Conservation (phyloP, 2,113 vertebrate species). For the Ia io region DNA sequence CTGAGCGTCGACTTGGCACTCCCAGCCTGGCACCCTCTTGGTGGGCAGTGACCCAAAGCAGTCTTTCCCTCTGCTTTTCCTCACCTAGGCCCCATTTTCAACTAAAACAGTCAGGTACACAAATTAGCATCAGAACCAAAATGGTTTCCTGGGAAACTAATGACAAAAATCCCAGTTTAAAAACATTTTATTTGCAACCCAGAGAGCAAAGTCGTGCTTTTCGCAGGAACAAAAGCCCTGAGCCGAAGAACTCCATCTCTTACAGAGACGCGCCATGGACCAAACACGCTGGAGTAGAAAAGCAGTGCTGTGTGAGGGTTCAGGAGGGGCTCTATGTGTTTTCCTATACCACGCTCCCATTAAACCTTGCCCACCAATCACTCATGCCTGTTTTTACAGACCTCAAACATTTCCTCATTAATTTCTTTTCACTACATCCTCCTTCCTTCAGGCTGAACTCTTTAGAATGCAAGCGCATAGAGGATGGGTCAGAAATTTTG, state of each 20-base stretch:
- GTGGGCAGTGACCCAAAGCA: slow-evolving; percentile 49
- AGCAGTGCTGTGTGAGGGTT: slow-evolving; percentile 25
- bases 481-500: not conserved
- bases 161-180: slow-evolving; percentile 59
- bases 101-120: slow-evolving; percentile 64
- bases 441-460: not conserved
- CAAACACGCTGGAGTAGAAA: slow-evolving; percentile 12
- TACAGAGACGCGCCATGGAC: slow-evolving; percentile 29
- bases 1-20: slow-evolving; percentile 32
- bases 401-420: slow-evolving; percentile 22
- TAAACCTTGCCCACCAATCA: not conserved
- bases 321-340: not conserved
- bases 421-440: slow-evolving; percentile 22
- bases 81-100: not conserved
- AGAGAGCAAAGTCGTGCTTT: slow-evolving; percentile 59
- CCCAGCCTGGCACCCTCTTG: slow-evolving; percentile 37
- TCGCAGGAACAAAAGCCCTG: slow-evolving; percentile 48
- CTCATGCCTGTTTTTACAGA: slow-evolving; percentile 1
- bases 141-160: slow-evolving; percentile 71
- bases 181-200: slow-evolving; percentile 65
- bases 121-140: slow-evolving; percentile 69
- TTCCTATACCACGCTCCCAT: slow-evolving; percentile 1
- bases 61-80: not conserved
- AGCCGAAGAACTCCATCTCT: slow-evolving; percentile 25
- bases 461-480: not conserved